These are phyloP conservation scores for Mnemiopsis leidyi DNA, from an alignment of 37 sponge, comb jelly and placozoan species.

Conservation along the genomic window DNA sequence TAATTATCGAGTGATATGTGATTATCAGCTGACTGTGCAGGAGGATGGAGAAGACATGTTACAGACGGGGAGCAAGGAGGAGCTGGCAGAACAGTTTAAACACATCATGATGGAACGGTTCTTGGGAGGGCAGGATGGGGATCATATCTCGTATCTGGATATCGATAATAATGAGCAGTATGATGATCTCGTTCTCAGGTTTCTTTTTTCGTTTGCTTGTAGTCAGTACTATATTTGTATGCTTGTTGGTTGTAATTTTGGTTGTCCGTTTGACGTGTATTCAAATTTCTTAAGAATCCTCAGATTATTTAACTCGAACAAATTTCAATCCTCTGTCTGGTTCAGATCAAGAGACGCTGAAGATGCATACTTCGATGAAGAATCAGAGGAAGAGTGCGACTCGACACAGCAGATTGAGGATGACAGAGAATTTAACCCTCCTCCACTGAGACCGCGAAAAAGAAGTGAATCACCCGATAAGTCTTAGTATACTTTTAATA, in stretches of 20 bases:
- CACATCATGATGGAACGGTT: constrained; percentile 21
- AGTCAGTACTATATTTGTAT: too few relatives aligned
- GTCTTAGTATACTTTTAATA: not conserved
- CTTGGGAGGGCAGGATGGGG: constrained; percentile 33
- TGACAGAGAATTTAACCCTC: constrained; percentile 46
- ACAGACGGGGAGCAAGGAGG: constrained; percentile 49
- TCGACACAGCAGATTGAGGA: not conserved
- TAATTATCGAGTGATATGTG: not conserved
- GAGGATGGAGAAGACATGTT: constrained; percentile 21
- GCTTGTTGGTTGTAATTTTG: too few relatives aligned
- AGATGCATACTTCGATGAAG: constrained; percentile 47
- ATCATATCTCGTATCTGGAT: not conserved
- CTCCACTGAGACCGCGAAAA: not conserved
- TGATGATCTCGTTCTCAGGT: constrained; percentile 11
- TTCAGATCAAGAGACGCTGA: constrained; percentile 57
- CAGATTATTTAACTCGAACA: too few relatives aligned
- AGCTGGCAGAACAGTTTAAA: not conserved
- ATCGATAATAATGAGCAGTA: constrained; percentile 48
- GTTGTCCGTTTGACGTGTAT: too few relatives aligned
- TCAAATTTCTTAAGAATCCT: too few relatives aligned
- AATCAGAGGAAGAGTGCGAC: not conserved
- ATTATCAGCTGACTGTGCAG: not conserved
- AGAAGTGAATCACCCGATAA: not conserved
- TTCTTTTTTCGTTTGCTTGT: too few relatives aligned
- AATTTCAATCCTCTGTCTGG: too few relatives aligned